Conservation (phyloP, 2,888 invertebrate genomes). For the Tricholauxania praeusta region DNA sequence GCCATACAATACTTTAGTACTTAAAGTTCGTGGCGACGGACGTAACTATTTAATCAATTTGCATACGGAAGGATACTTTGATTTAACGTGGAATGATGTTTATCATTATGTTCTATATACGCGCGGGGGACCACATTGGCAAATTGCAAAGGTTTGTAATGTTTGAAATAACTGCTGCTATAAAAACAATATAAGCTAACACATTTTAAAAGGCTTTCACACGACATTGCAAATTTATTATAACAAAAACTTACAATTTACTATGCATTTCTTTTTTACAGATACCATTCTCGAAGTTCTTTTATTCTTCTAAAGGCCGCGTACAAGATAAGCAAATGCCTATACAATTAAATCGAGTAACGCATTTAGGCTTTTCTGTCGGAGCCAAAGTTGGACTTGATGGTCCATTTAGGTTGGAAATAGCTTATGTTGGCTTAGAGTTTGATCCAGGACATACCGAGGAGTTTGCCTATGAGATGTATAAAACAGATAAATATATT, state of each 20-base stretch:
- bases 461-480: conserved; percentile 95
- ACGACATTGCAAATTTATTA: background rate
- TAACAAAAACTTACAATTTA: background rate
- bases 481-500: conserved; percentile 77
- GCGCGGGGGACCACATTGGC: conserved; percentile 99
- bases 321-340: conserved; percentile 84
- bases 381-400: conserved; percentile 78
- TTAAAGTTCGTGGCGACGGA: conserved; percentile 94
- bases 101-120: conserved; percentile 90
- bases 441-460: conserved; percentile 84
- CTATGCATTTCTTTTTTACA: conserved; percentile 28
- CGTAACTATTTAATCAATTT: conserved; percentile 89
- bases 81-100: conserved; percentile 90
- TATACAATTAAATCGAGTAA: conserved; percentile 74
- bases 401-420: conserved; percentile 90
- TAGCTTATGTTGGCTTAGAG: conserved; percentile 92
- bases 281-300: conserved; percentile 96
- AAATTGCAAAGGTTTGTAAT: conserved; percentile 79
- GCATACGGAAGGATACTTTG: conserved; percentile 80
- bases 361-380: conserved; percentile 84
- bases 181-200: background rate
- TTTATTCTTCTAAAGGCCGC: conserved; percentile 83
- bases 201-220: background rate
- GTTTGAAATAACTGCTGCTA: background rate
- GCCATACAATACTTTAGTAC: conserved; percentile 78